Base-by-base conservation (phyloP, 2,113 vertebrate genomes). In the Scomber scombrus region DNA sequence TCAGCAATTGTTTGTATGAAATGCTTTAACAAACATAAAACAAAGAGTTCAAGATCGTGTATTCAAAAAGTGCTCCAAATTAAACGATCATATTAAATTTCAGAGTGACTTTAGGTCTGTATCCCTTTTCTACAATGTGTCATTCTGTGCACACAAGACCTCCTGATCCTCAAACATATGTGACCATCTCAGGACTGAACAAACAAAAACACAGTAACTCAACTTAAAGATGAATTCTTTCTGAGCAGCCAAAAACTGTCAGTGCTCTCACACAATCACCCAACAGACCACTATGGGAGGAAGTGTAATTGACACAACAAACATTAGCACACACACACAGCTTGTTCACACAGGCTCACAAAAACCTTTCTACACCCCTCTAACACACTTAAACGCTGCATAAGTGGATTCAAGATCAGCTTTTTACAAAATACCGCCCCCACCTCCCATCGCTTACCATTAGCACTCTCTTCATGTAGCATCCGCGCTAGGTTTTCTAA, bases 281-380 rank as follows among this genome's bases (percentile, higher is more conserved):
- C 40, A 60, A 63, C 23, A 75, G 43, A 43, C 57, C 61, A 51
- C 63, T 57, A 40, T 29, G 16, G 12, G 57, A 84, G 72, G 81
- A 88, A 80, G 87, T 75, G 45, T 21, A 31, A 80, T 12, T 81
- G 52, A 71, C 74, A 77, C 70, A 66, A 21, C 11, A 26, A 50
- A 51, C 47, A 50, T 73, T 84, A 12, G 34, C 55, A 80, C 71
- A 78, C 80, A 85, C 70, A 34, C 80, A 85, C 70, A 34, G 50
- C 15, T 70, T 67, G 71, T 60, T 46, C 78, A 54, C 34, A 43
- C 18, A 16, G 12, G 29, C 50, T 63, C 62, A 15, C 74, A 57
- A 29, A 69, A 31, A 67, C 77, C 62, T 61, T 50, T 14, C 14
- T 3, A 31, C 55, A 62, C 16, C 31, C 78, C 62, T 71, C 16